Evolutionary conservation across 2,113 vertebrate species (phyloP), one percentile per base, ranked within the genome.

Genomic region (Apodemus speciosus): DNA sequence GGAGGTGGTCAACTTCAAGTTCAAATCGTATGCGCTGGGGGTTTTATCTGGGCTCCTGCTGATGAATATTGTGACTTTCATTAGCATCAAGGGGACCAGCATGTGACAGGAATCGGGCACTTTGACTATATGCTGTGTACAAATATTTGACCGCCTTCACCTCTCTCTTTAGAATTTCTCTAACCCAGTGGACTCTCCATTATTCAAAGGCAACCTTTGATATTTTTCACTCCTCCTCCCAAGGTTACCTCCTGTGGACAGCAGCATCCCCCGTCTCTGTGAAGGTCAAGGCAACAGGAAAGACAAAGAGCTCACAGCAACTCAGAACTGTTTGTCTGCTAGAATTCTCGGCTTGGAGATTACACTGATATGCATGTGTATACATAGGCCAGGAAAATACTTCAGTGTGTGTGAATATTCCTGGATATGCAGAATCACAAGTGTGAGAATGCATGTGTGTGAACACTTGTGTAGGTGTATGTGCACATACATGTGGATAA

Each of bases 121-220:
- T 88, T 84, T 79, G 92, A 90, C 69, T 64, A 64, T 69, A 49
- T 64, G 60, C 72, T 83, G 40, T 53, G 72, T 32, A 75, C 38
- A 92, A 56, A 93, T 83, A 58, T 93, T 83, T 79, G 46, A 85
- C 46, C 49, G 89, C 56, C 23, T 72, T 73, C 40, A 66, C 25
- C 38, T 27, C 21, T 9, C 77, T 53, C 64, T 77, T 76, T 71
- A 89, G 60, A 95, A 85, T 80, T 89, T 62, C 49, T 64, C 73
- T 75, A 85, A 92, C 84, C 40, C 46, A 76, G 14, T 56, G 60
- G 58, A 81, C 38, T 95, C 75, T 53, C 89, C 51, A 18, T 96
- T 56, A 95, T 84, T 94, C 85, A 88, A 90, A 95, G 58, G 62
- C 35, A 95, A 68, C 64, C 27, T 38, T 88, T 71, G 88, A 81